Evolutionary conservation across 2,888 invertebrate species (phyloP), one percentile per base, ranked within the genome.

Genomic region (Oxystoma pomonae): DNA sequence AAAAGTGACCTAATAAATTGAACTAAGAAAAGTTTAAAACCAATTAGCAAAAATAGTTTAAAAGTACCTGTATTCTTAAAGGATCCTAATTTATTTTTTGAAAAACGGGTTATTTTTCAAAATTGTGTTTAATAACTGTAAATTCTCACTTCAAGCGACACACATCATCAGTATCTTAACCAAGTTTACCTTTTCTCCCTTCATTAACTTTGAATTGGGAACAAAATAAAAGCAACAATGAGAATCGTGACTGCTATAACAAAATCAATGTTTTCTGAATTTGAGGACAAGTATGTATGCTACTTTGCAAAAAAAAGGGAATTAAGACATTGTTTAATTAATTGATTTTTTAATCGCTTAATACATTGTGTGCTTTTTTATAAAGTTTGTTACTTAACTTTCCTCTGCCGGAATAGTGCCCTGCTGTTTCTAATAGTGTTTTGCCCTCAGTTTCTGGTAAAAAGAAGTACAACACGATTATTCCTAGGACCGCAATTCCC

Each of bases 361-460:
- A n/a, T n/a, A n/a, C n/a, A n/a, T n/a, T n/a, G n/a, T n/a, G n/a
- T 35, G 35, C 5, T 35, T 35, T 35, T 35, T 35, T 35, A 35
- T 35, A 35, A 35, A 84, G 82, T 63, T 78, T 71, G 65, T 85
- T 85, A 1, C 75, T 78, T 20, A 86, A 73, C 68, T 81, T 84
- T 57, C 80, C 82, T 21, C 83, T 75, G 0, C 89, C 88, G 0
- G 86, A 83, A 70, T 86, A 90, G 75, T 90, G 89, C 65, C 86
- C 84, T 71, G 88, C 86, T 58, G 91, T 90, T 69, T 90, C 90
- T 59, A 83, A 82, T 55, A 92, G 77, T 0, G 86, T 86, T 72
- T 90, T 86, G 0, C 91, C 91, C 76, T 92, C 93, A 0, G 93
- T 94, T 81, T 94, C 93, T 0, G 93, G 93, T 63, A 94, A 77